Evolutionary conservation across 2,888 invertebrate species (phyloP), one percentile per base, ranked within the genome.

Genomic region (Muschampia plurimacula): DNA sequence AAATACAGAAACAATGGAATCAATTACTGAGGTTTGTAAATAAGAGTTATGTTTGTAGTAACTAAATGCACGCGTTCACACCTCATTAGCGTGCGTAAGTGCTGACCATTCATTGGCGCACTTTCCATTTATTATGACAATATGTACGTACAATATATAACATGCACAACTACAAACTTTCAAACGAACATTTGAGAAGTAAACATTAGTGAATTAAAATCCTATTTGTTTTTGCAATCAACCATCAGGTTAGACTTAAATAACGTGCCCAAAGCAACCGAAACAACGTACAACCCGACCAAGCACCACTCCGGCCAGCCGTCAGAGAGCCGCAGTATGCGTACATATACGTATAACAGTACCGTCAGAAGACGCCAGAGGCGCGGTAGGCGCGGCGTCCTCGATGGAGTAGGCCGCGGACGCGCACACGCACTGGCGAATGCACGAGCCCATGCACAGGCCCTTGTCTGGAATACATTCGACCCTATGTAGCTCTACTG

Each of bases 371-470:
- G 84, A 80, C 70, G 85, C 77, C 46, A 85, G 76, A 39, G 89
- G 88, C 78, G 88, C 90, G 76, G 86, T 74, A 73, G 88, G 86
- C 75, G 89, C 88, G 69, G 84, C 87, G 80, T 92, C 92, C 75
- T 88, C 82, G 81, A 52, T 10, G 15, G 90, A 90, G 86, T 86
- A 84, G 69, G 90, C 84, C 74, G 87, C 89, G 67, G 90, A 86
- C 67, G 90, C 83, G 82, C 94, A 93, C 83, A 92, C 94, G 87
- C 94, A 94, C 84, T 91, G 93, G 80, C 86, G 90, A 81, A 95
- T 92, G 89, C 94, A 95, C 84, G 93, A 88, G 81, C 92, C 94
- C 57, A 57, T 7, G 57, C 22, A 94, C 81, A 91, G 86, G 82
- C 91, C 89, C 85, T 86, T 88, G 77, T 92, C 94, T 94, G 94